These are phyloP conservation scores for Cecidostiba fungosa DNA, from an alignment of 2,888 invertebrate species.

Conservation along the genomic window DNA sequence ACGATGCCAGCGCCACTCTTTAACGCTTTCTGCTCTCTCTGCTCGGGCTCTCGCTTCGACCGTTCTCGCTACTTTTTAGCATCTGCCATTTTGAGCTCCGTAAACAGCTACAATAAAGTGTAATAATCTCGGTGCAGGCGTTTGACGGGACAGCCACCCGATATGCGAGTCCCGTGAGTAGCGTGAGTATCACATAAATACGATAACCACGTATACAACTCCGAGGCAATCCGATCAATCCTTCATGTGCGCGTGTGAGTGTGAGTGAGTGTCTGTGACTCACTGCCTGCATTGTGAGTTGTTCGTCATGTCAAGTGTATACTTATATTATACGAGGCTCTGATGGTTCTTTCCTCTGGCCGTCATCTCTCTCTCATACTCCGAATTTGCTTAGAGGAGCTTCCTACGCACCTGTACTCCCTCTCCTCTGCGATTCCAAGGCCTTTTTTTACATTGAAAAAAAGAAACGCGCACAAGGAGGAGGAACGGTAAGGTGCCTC, in stretches of 20 bases:
- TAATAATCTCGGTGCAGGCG: neutral
- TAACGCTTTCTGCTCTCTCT: neutral
- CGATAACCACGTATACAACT: neutral
- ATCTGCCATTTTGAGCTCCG: conserved; percentile 57
- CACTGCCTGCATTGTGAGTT: neutral
- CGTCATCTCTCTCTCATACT: neutral
- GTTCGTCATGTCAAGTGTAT: neutral
- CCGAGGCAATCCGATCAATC: neutral
- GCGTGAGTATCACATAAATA: neutral
- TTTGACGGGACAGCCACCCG: neutral
- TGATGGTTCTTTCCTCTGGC: neutral
- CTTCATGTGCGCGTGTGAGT: no score
- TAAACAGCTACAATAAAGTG: conserved; percentile 24
- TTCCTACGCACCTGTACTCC: neutral
- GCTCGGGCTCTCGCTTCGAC: conserved; percentile 9
- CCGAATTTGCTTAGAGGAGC: neutral
- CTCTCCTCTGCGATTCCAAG: neutral
- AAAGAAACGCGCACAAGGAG: neutral
- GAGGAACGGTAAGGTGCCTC: neutral
- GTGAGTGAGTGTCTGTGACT: neutral
- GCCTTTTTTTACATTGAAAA: neutral
- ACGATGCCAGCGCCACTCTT: neutral
- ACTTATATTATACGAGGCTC: neutral
- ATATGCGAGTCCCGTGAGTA: conserved; percentile 3
- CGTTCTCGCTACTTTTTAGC: conserved; percentile 35